Evolutionary conservation across 2,888 invertebrate genomes (phyloP).

Genomic region (Liodrosophila aerea): DNA sequence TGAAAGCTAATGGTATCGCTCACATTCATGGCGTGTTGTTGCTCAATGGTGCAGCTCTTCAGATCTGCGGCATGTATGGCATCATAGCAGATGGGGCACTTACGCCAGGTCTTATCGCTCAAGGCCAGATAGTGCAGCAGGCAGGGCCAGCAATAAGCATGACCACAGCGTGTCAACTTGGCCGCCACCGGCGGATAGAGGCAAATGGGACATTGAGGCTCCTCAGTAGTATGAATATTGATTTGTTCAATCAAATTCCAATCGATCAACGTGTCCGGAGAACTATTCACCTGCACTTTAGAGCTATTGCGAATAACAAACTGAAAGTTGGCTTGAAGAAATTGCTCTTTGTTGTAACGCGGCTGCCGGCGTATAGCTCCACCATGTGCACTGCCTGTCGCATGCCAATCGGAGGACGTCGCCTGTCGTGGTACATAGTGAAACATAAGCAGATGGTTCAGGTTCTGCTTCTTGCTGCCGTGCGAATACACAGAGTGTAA

Average conservation of each 20-base stretch:
- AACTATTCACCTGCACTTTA: slow-evolving; percentile 88
- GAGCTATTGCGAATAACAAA: slow-evolving; percentile 94
- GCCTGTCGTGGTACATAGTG: slow-evolving; percentile 88
- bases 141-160: slow-evolving; percentile 98
- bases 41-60: slow-evolving; percentile 86
- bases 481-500: slow-evolving; percentile 91
- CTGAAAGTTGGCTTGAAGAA: slow-evolving; percentile 97
- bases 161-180: slow-evolving; percentile 96
- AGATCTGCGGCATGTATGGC: slow-evolving; percentile 90
- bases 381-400: slow-evolving; percentile 50
- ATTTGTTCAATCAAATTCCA: slow-evolving; percentile 97
- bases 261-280: slow-evolving; percentile 94
- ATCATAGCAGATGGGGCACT: slow-evolving; percentile 97
- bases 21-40: slow-evolving; percentile 80
- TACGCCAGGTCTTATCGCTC: slow-evolving; percentile 91
- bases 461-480: slow-evolving; percentile 95
- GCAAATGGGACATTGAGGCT: slow-evolving; percentile 95
- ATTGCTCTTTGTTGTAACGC: slow-evolving; percentile 96
- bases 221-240: slow-evolving; percentile 87
- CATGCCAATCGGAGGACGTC: slow-evolving; percentile 52
- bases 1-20: slow-evolving; percentile 90
- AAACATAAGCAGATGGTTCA: slow-evolving; percentile 97
- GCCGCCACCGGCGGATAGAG: slow-evolving; percentile 92
- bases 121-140: slow-evolving; percentile 94
- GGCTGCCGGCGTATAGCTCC: slow-evolving; percentile 80